Evolutionary conservation across 2,797 vertebrate species (phyloP).

Genomic region (Geotrypetes seraphini): DNA sequence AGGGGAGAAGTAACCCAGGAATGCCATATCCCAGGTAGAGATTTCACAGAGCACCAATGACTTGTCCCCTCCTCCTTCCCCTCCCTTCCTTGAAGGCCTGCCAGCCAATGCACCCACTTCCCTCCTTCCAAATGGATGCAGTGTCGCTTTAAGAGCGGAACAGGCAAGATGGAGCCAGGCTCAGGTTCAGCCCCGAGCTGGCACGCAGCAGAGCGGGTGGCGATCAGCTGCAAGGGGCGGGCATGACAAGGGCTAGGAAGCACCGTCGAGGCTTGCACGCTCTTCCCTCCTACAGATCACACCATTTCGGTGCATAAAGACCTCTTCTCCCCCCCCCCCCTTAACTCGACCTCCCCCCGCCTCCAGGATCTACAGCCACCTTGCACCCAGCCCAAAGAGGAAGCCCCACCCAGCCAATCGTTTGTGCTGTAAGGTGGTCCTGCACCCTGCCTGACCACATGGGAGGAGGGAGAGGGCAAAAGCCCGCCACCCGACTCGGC

Average conservation of each 20-base stretch:
- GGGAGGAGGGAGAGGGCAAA: not conserved
- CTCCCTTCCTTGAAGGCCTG: conserved; percentile 8
- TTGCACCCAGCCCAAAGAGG: not conserved
- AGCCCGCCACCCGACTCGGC: too few species aligned
- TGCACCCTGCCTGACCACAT: not conserved
- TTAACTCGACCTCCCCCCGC: too few species aligned
- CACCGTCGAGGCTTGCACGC: not conserved
- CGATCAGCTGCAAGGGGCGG: not conserved
- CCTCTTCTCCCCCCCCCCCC: not conserved
- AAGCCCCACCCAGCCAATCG: conserved; percentile 4
- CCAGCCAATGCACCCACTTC: not conserved
- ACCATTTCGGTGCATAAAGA: conserved; percentile 3
- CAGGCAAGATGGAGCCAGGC: conserved; percentile 22
- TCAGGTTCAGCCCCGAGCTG: not conserved
- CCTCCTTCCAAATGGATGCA: not conserved
- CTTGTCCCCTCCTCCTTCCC: not conserved
- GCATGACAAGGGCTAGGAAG: not conserved
- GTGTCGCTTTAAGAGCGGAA: conserved; percentile 33
- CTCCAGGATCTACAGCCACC: not conserved
- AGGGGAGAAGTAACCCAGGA: too few species aligned
- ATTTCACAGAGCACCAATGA: not conserved
- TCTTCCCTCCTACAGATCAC: not conserved
- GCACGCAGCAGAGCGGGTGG: not conserved
- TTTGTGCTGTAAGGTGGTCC: not conserved
- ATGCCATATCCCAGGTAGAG: too few species aligned